Evolutionary conservation across 2,113 vertebrate species (phyloP).

Genomic region (Rousettus leschenaultii): DNA sequence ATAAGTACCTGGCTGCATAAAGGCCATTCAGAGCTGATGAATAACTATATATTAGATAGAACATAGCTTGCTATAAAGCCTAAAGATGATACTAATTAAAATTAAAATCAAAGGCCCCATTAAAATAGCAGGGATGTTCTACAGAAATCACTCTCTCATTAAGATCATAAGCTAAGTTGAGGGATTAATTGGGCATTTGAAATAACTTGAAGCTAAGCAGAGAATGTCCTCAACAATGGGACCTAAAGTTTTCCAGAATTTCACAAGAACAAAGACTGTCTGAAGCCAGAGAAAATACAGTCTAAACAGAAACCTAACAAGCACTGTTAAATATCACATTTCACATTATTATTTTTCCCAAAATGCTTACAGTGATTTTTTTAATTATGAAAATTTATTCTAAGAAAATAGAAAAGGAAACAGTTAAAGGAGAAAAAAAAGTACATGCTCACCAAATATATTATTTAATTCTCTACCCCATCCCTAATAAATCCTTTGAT

Average conservation of each 20-base stretch:
- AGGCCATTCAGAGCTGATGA: not conserved
- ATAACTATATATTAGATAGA: not conserved
- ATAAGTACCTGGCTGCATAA: not conserved
- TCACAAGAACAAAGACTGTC: not conserved
- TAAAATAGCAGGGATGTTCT: not conserved
- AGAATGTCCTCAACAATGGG: not conserved
- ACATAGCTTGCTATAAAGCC: not conserved
- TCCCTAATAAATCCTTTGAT: not conserved
- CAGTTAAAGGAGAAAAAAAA: not conserved
- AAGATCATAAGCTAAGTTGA: not conserved
- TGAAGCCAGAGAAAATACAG: not conserved
- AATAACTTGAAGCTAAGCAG: slow-evolving; percentile 28
- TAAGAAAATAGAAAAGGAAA: slow-evolving; percentile 32
- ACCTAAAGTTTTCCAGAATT: not conserved
- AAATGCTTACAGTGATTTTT: not conserved
- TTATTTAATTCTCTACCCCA: not conserved
- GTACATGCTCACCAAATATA: not conserved
- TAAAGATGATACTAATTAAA: not conserved
- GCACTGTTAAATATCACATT: not conserved
- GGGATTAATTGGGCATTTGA: not conserved
- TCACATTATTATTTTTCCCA: not conserved
- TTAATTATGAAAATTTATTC: slow-evolving; percentile 18
- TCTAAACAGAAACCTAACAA: slow-evolving; percentile 26
- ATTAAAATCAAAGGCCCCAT: not conserved
- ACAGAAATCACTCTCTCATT: not conserved